These are phyloP conservation scores for Caenorhabditis parvicauda DNA, from an alignment of 2,888 invertebrate species.

Conservation along the genomic window DNA sequence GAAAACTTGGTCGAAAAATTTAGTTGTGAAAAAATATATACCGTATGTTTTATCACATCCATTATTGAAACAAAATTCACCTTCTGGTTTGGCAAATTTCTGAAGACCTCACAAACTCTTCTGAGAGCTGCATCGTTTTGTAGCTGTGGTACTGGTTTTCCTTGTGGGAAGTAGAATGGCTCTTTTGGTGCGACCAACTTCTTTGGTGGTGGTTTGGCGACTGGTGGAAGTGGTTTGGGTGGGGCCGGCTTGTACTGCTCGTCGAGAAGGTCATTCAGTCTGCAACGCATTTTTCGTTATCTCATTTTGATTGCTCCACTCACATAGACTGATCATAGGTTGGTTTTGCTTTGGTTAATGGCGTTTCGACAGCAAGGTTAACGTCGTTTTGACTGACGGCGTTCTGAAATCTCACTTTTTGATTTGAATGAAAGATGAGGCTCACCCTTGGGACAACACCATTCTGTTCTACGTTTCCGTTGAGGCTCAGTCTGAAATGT, in stretches of 20 bases:
- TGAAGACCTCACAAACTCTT: constrained; percentile 50
- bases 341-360: background rate
- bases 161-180: constrained; percentile 56
- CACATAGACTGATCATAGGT: background rate
- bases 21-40: background rate
- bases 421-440: background rate
- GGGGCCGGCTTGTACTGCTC: constrained; percentile 22
- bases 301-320: background rate
- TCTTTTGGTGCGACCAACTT: constrained; percentile 28
- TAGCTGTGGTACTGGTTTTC: constrained; percentile 47
- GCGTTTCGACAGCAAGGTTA: constrained; percentile 14
- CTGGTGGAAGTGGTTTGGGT: constrained; percentile 18
- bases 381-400: constrained; percentile 20
- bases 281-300: background rate
- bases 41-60: background rate
- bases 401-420: constrained; percentile 6
- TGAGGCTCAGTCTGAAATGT: constrained; percentile 12
- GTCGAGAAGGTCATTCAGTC: constrained; percentile 22
- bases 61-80: constrained; percentile 15
- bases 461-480: constrained; percentile 22
- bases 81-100: constrained; percentile 37
- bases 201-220: constrained; percentile 13
- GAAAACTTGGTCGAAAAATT: background rate
- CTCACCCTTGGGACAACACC: constrained; percentile 17
- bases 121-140: constrained; percentile 53